A percentile compares a stretch with the other conserved stretches of the same genome.
phyloP scores from a whole-genome alignment of 2,888 invertebrate species.

The Acleris emargana region DNA sequence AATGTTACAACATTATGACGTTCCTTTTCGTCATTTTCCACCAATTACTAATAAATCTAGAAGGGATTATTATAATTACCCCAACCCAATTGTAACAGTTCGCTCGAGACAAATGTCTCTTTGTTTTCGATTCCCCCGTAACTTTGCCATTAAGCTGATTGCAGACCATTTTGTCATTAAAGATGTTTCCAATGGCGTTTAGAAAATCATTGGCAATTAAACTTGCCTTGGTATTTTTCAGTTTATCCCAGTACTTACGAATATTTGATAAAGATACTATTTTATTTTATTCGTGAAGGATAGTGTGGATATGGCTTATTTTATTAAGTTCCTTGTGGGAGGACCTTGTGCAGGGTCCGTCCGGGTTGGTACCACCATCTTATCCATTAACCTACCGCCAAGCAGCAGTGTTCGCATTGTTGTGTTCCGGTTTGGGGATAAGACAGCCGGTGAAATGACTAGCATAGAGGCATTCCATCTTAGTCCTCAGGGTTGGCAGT shows the following conservation, averaged over 20 bases:
- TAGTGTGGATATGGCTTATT: no score
- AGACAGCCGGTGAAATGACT: no score
- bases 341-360: no score
- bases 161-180: slow-evolving; percentile 55
- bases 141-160: slow-evolving; percentile 56
- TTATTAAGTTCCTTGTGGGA: no score
- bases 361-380: no score
- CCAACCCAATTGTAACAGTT: slow-evolving; percentile 27
- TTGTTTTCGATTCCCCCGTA: slow-evolving; percentile 42
- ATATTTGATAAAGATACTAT: not conserved
- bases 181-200: slow-evolving; percentile 50
- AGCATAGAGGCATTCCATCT: no score
- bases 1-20: no score
- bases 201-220: slow-evolving; percentile 47
- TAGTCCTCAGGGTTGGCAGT: no score
- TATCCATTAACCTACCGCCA: no score
- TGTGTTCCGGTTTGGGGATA: no score
- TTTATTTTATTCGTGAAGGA: no score
- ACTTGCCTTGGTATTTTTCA: slow-evolving; percentile 31
- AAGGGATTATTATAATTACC: slow-evolving; percentile 22
- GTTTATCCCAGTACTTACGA: slow-evolving; percentile 21
- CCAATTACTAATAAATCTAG: slow-evolving; percentile 18
- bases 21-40: not conserved
- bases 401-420: no score
- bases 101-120: slow-evolving; percentile 34